A percentile compares a stretch with the other conserved stretches of the same genome.
Evolutionary conservation across 1,140 invertebrate genomes (phyloP).

Genomic region (Harlomillsia oculata): DNA sequence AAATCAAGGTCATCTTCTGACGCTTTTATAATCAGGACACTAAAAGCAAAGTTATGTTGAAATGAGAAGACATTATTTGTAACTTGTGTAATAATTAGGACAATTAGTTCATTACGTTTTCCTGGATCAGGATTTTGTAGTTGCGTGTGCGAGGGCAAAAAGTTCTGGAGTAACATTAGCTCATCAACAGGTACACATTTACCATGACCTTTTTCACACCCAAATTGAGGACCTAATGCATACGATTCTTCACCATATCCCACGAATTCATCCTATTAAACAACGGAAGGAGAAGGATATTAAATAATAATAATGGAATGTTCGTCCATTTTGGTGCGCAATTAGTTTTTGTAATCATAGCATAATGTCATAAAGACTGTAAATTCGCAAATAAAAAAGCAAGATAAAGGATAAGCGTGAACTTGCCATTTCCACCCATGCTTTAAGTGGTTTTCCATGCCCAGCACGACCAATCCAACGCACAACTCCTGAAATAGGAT

Average conservation of each 20-base stretch:
- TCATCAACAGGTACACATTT: constrained; percentile 11
- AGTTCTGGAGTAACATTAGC: constrained; percentile 12
- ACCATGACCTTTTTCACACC: constrained; percentile 16
- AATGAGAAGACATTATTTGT: no score
- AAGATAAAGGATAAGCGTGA: no score
- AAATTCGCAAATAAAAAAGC: background rate
- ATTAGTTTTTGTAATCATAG: no score
- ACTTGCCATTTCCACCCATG: constrained; percentile 12
- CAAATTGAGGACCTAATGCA: constrained; percentile 8
- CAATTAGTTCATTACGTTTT: no score
- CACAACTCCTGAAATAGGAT: constrained; percentile 11
- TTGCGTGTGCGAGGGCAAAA: constrained; percentile 1
- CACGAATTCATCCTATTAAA: constrained; percentile 19
- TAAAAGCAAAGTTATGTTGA: no score
- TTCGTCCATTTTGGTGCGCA: no score
- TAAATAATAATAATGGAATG: no score
- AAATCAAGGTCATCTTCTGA: no score
- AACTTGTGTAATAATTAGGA: no score
- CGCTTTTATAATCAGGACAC: no score
- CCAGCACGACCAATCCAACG: constrained; percentile 14
- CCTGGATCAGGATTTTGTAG: background rate
- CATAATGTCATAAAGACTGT: background rate
- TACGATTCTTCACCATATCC: constrained; percentile 12
- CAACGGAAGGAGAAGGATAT: no score
- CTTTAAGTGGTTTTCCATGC: constrained; percentile 4